A percentile compares a stretch with the other conserved stretches of the same genome.
Conservation (phyloP, 2,113 vertebrate genomes). For the Hydropotes inermis region DNA sequence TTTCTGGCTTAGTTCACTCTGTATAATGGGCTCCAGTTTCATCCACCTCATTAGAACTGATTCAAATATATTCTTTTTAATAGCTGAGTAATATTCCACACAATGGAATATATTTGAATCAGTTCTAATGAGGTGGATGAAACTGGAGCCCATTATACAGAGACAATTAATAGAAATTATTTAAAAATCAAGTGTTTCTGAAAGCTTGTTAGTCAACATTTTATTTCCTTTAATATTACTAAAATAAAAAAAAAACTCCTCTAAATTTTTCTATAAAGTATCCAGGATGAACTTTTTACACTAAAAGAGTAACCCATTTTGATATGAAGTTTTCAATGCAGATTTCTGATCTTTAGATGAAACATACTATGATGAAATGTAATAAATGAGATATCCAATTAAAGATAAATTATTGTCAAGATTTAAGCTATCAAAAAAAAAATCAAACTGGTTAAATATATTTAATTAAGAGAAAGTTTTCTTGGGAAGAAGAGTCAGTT, state of each 20-base stretch:
- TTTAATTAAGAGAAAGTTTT: constrained; percentile 14
- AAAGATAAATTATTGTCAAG: constrained; percentile 38
- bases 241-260: background rate
- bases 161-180: background rate
- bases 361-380: background rate
- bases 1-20: no score
- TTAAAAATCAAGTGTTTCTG: background rate
- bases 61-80: no score
- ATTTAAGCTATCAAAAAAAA: background rate
- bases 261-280: constrained; percentile 10
- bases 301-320: constrained; percentile 23
- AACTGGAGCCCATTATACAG: no score
- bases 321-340: constrained; percentile 11
- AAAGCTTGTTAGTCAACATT: constrained; percentile 5
- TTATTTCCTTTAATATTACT: constrained; percentile 32
- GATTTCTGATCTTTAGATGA: constrained; percentile 13
- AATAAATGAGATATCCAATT: background rate
- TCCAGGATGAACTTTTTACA: background rate
- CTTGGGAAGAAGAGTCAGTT: background rate
- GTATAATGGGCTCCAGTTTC: no score
- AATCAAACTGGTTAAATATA: background rate
- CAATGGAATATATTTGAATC: no score
- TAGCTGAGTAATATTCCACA: no score
- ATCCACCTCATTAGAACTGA: no score
- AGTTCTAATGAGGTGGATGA: no score